Evolutionary conservation across 2,888 invertebrate genomes (phyloP).

Genomic region (Epinotia ramella): DNA sequence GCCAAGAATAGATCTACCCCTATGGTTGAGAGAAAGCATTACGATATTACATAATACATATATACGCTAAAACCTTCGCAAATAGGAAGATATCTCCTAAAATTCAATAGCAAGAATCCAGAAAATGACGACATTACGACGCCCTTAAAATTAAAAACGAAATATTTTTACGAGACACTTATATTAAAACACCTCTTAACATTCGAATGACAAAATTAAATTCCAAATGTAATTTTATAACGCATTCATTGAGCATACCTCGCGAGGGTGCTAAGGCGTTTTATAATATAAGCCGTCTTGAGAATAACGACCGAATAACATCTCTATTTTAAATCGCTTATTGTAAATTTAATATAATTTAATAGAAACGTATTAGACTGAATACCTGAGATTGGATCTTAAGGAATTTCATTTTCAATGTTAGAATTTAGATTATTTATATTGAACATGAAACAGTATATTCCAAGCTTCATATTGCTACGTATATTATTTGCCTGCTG

Average conservation of each 20-base stretch:
- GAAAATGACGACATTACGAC: constrained; percentile 32
- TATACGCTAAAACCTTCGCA: constrained; percentile 1
- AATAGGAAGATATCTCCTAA: neutral
- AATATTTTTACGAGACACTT: constrained; percentile 52
- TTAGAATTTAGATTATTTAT: neutral
- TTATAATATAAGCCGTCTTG: constrained; percentile 37
- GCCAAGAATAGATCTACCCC: too few relatives aligned
- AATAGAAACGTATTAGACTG: neutral
- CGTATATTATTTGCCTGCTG: neutral
- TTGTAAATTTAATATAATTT: constrained; percentile 34
- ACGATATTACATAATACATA: neutral
- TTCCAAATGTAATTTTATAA: constrained; percentile 72
- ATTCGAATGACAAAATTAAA: constrained; percentile 74
- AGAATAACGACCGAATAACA: constrained; percentile 37
- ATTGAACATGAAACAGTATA: neutral
- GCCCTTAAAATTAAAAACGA: constrained; percentile 43
- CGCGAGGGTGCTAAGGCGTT: constrained; percentile 46
- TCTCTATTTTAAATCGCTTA: constrained; percentile 36
- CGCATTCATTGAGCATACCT: constrained; percentile 65
- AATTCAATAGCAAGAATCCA: constrained; percentile 21
- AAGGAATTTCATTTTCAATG: neutral
- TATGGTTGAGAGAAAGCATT: too few relatives aligned
- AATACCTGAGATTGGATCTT: neutral
- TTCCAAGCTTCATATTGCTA: neutral
- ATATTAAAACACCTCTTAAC: constrained; percentile 60